phyloP scores from a whole-genome alignment of 2,888 invertebrate species.

The Heliconius ethilla region DNA sequence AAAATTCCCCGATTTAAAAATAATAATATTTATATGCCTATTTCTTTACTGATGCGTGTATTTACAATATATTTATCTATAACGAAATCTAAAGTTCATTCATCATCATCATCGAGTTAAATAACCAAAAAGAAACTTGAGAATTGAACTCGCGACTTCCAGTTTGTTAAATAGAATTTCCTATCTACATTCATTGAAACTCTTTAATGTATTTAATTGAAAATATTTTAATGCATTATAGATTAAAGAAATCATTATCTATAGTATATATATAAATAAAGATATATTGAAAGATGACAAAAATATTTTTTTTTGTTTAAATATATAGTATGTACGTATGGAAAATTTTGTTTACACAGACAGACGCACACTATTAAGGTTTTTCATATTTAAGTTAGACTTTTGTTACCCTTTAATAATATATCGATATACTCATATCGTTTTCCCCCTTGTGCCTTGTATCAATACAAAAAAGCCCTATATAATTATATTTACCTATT shows the following conservation, averaged over 20 bases:
- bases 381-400: neutral
- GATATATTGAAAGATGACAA: no score
- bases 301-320: no score
- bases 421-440: slow-evolving; percentile 35
- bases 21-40: no score
- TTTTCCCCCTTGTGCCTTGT: slow-evolving; percentile 40
- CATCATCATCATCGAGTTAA: neutral
- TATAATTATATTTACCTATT: slow-evolving; percentile 19
- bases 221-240: neutral
- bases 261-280: neutral
- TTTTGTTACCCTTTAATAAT: slow-evolving; percentile 13
- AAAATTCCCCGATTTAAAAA: neutral
- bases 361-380: neutral
- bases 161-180: neutral
- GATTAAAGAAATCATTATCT: neutral
- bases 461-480: slow-evolving; percentile 18
- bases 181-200: neutral
- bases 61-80: no score
- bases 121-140: neutral
- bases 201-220: no score
- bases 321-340: neutral
- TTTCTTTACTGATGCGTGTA: no score
- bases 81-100: no score
- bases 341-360: neutral
- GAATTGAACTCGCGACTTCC: neutral